These are phyloP conservation scores for Silvanus unidentatus DNA, from an alignment of 2,888 invertebrate genomes.

Conservation along the genomic window DNA sequence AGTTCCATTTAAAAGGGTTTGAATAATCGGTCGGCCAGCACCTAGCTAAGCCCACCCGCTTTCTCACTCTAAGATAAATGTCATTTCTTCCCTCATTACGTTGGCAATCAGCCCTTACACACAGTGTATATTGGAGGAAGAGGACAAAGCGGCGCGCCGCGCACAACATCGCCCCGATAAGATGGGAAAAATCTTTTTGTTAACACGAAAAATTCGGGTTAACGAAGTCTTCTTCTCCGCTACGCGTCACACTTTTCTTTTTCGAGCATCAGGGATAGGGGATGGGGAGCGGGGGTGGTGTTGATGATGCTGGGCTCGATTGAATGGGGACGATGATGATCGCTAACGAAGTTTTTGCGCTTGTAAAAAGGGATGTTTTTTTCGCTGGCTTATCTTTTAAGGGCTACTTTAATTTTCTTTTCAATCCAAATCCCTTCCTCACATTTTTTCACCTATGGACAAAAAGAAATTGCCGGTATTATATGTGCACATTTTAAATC, in stretches of 20 bases:
- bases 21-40: conserved; percentile 44
- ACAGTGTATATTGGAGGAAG: conserved; percentile 35
- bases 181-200: conserved; percentile 37
- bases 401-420: conserved; percentile 44
- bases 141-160: too few species aligned
- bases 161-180: too few species aligned
- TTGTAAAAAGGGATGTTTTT: conserved; percentile 44
- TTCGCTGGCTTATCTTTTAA: conserved; percentile 39
- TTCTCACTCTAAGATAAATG: conserved; percentile 48
- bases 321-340: conserved; percentile 29
- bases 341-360: conserved; percentile 42
- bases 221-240: conserved; percentile 41
- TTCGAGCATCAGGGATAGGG: too few species aligned
- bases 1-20: conserved; percentile 45
- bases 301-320: too few species aligned
- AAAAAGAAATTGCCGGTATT: too few species aligned
- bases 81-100: conserved; percentile 44
- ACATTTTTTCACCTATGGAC: too few species aligned
- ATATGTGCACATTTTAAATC: too few species aligned
- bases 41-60: conserved; percentile 43
- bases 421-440: conserved; percentile 13
- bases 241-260: too few species aligned
- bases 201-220: conserved; percentile 34
- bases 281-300: too few species aligned
- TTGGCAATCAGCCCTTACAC: conserved; percentile 37